Evolutionary conservation across 2,888 invertebrate genomes (phyloP), one percentile per base, ranked within the genome.

Genomic region (Pseudeuparius sepicola): DNA sequence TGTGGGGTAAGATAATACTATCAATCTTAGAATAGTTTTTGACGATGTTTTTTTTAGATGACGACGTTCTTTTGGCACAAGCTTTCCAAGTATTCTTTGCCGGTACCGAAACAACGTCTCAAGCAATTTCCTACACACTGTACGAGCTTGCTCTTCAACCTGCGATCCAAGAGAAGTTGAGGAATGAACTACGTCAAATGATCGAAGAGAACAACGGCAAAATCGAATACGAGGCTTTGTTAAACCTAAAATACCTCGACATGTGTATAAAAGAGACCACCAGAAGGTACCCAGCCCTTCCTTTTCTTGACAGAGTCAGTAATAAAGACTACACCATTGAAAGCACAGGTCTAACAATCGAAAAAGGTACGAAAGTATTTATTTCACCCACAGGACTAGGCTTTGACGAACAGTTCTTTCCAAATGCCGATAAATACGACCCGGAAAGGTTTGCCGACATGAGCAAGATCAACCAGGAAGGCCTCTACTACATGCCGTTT

Each of bases 21-120:
- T n/a, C n/a, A n/a, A n/a, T n/a, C n/a, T n/a, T n/a, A n/a, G n/a
- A n/a, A n/a, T n/a, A n/a, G n/a, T n/a, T n/a, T n/a, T n/a, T n/a
- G n/a, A n/a, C n/a, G n/a, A n/a, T n/a, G n/a, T n/a, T n/a, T n/a
- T n/a, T 42, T 36, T 30, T 36, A 42, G 44, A 43, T 25, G 38
- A 40, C 12, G 37, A 30, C 6, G 38, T 36, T 34, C 39, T 41
- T 4, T 31, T 44, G 11, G 41, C 41, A 12, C 42, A 42, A 25
- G 41, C 44, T 4, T 13, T 35, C 1, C 42, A 42, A 31, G 73
- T 75, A 45, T 72, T 73, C 52, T 57, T 70, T 9, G 75, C 72
- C 1, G 75, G 74, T 1, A 73, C 68, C 49, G 75, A 75, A 55
- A 75, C 74, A 5, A 70, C 72, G 0, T 70, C 71, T 0, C 66